A percentile compares a stretch with the other conserved stretches of the same genome.
Evolutionary conservation across 2,113 vertebrate species (phyloP).

Genomic region (Dryoscopus gambensis): DNA sequence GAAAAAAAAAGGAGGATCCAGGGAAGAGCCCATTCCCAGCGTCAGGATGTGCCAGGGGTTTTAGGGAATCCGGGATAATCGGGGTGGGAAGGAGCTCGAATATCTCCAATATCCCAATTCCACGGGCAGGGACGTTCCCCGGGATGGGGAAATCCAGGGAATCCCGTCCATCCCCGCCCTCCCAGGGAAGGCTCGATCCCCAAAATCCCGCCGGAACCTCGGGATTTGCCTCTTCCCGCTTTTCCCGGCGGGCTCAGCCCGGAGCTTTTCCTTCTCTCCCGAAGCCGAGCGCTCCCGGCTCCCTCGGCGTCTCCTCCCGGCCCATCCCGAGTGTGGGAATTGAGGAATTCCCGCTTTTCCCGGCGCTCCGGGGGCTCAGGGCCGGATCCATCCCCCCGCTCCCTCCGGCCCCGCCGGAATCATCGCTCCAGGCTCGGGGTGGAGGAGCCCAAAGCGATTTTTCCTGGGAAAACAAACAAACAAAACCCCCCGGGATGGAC

Average conservation of each 20-base stretch:
- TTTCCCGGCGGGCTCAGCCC: neutral
- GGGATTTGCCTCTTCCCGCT: neutral
- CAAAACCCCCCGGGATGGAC: too few species aligned
- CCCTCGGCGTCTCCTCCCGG: too few species aligned
- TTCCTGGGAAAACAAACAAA: too few species aligned
- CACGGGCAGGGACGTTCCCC: neutral
- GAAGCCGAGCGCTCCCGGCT: neutral
- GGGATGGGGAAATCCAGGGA: neutral
- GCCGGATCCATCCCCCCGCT: too few species aligned
- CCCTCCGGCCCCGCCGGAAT: too few species aligned
- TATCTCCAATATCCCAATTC: too few species aligned
- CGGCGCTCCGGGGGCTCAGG: too few species aligned
- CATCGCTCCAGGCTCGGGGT: too few species aligned
- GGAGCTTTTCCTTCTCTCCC: neutral
- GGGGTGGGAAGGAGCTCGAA: too few species aligned
- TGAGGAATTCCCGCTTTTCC: neutral
- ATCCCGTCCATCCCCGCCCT: too few species aligned
- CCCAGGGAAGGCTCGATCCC: neutral
- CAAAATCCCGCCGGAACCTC: neutral
- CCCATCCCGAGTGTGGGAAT: accelerated
- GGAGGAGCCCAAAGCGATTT: too few species aligned
- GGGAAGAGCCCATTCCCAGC: neutral
- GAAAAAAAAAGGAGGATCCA: too few species aligned
- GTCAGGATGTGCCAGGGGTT: neutral
- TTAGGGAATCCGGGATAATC: neutral